Evolutionary conservation across 2,888 invertebrate genomes (phyloP).

Genomic region (Scaptomyza parva): DNA sequence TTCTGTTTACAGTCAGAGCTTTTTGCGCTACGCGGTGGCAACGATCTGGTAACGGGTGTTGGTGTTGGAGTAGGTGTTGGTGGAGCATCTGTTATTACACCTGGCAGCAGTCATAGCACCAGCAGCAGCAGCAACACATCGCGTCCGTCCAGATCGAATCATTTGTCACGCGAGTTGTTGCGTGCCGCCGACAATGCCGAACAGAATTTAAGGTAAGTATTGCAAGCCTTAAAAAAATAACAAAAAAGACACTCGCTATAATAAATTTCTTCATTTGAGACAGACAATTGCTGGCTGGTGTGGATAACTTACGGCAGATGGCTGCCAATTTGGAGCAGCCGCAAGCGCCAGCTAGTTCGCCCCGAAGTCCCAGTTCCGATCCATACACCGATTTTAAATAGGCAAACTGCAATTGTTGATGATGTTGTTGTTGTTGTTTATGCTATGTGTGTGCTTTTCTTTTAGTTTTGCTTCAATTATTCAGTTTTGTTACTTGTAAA

Average conservation of each 20-base stretch:
- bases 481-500: slow-evolving; percentile 45
- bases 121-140: slow-evolving; percentile 72
- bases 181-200: slow-evolving; percentile 88
- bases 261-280: background rate
- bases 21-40: slow-evolving; percentile 38
- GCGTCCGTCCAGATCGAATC: slow-evolving; percentile 85
- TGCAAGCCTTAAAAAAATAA: background rate
- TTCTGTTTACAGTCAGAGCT: slow-evolving; percentile 49
- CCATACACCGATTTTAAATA: slow-evolving; percentile 76
- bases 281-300: slow-evolving; percentile 89
- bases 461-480: slow-evolving; percentile 36
- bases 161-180: slow-evolving; percentile 87
- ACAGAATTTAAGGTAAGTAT: slow-evolving; percentile 87
- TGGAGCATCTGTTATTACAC: slow-evolving; percentile 40
- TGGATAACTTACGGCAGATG: slow-evolving; percentile 88
- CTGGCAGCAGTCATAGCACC: slow-evolving; percentile 45
- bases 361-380: slow-evolving; percentile 71
- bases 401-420: background rate
- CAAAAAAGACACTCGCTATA: background rate
- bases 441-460: slow-evolving; percentile 35
- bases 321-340: slow-evolving; percentile 87
- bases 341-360: slow-evolving; percentile 41
- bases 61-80: slow-evolving; percentile 16
- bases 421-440: slow-evolving; percentile 13
- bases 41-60: slow-evolving; percentile 12